These are phyloP conservation scores for Nyleta sp. DNA, from an alignment of 2,888 invertebrate species.

Conservation along the genomic window DNA sequence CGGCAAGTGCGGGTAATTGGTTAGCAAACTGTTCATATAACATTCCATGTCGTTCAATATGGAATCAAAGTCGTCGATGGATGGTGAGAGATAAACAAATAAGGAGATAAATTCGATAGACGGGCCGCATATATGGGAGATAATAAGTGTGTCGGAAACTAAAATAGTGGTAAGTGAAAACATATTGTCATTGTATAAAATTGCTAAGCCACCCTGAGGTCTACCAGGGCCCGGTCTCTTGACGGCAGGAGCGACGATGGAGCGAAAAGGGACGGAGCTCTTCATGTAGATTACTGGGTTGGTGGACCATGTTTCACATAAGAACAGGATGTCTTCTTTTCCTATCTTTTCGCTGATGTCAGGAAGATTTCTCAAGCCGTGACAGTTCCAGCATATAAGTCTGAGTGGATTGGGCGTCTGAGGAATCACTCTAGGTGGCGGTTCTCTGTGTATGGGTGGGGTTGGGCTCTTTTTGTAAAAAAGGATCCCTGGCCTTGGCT, in stretches of 20 bases:
- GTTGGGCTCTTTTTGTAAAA: background rate
- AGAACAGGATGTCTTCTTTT: background rate
- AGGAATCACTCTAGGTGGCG: no score
- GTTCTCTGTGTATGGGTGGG: background rate
- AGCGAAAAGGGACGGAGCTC: background rate
- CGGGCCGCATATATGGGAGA: background rate
- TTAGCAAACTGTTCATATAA: no score
- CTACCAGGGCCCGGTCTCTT: background rate
- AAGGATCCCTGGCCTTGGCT: no score
- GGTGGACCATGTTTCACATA: background rate
- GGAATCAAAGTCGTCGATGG: no score
- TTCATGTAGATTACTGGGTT: background rate
- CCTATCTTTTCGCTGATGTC: background rate
- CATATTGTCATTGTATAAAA: background rate
- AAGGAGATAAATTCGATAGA: no score
- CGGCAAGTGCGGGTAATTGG: no score
- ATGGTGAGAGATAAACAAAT: no score
- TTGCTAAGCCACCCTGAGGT: background rate
- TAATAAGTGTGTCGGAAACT: background rate
- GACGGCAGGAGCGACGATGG: background rate
- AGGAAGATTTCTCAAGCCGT: background rate
- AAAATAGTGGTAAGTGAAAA: no score
- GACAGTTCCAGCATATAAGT: slow-evolving; percentile 8
- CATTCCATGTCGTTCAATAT: no score
- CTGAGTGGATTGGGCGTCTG: no score